phyloP scores from a whole-genome alignment of 2,113 vertebrate species.

The Phrynosoma platyrhinos region DNA sequence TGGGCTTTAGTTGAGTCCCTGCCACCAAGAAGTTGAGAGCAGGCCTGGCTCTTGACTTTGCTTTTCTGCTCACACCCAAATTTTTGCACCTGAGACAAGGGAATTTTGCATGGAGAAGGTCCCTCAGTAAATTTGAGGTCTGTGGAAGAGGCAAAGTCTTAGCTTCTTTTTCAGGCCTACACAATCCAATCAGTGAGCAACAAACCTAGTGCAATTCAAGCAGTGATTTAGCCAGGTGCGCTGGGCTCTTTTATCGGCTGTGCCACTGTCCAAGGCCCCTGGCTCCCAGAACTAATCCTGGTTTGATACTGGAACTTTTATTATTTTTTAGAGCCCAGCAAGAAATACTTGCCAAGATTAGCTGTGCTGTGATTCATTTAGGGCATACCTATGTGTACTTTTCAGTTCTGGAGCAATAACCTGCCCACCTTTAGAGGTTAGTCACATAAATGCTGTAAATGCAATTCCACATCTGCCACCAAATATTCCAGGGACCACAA shows the following conservation, averaged over 20 bases:
- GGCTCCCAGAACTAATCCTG: accelerated
- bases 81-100: neutral
- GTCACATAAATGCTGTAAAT: neutral
- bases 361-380: neutral
- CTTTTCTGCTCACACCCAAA: too few relatives aligned
- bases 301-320: neutral
- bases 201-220: neutral
- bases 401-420: neutral
- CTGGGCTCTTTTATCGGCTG: neutral
- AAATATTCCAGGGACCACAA: neutral
- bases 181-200: neutral
- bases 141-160: neutral
- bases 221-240: neutral
- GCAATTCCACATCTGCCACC: neutral
- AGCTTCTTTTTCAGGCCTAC: neutral
- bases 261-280: neutral
- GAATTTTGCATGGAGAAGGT: neutral
- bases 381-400: too few relatives aligned
- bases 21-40: too few relatives aligned
- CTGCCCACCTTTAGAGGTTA: neutral
- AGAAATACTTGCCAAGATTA: neutral
- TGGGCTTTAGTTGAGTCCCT: neutral
- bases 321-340: too few relatives aligned
- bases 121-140: neutral
- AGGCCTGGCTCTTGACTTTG: too few relatives aligned